Evolutionary conservation across 2,888 invertebrate species (phyloP), one percentile per base, ranked within the genome.

Genomic region (Cistogaster globosa): DNA sequence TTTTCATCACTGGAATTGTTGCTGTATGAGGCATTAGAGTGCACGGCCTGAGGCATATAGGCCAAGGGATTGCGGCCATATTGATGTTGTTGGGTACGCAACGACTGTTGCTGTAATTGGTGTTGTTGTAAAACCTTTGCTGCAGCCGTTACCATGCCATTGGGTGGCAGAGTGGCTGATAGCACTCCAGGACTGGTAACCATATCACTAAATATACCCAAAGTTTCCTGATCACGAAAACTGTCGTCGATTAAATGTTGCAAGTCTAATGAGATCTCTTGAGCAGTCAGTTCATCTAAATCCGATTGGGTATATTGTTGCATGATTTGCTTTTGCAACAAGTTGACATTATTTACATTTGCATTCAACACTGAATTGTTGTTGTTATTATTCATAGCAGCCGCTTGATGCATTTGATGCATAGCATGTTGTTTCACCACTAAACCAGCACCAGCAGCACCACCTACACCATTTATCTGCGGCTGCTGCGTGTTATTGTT

Each of bases 161-260:
- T 93, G 18, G 92, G 90, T 1, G 92, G 93, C 82, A 92, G 62
- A 0, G 91, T 91, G n/a, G 91, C 90, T 1, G 91, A 91, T 0
- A 92, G 90, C 0, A 92, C 92, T 0, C 91, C 92, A 1, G 92
- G 91, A 86, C 91, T 94, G 82, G 94, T 96, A 26, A 97, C 94
- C 91, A 98, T 97, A 91, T 98, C 98, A 89, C 95, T 95, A 92
- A 98, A 96, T 57, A 98, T 94, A 48, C 97, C 97, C 92, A 95
- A 93, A 3, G 94, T 93, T 89, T 95, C 95, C 90, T 95, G 95
- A 88, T 97, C 97, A 89, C 96, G 95, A 93, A 98, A 97, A 93
- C 97, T 97, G 92, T 98, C 98, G 93, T 98, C 97, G 91, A 98
- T 98, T 89, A 98, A 94, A 92, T 97, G 96, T 91, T 98, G 97